Percentiles rank a stretch among this genome's conserved stretches.
Evolutionary conservation across 2,113 vertebrate genomes (phyloP).

Genomic region (Chamaetylas fuelleborni): DNA sequence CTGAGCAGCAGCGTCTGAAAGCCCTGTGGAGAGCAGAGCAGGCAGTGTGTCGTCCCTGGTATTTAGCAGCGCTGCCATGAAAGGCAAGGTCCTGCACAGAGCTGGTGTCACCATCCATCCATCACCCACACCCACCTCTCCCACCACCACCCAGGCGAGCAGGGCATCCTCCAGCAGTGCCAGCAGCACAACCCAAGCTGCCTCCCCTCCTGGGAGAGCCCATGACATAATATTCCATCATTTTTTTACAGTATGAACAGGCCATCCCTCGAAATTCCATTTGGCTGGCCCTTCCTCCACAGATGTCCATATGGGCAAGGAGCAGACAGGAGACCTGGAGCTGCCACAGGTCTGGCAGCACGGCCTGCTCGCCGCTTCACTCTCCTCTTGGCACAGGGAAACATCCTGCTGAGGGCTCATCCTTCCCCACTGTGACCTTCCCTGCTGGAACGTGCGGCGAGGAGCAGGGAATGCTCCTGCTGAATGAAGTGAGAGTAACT

Average conservation of each 20-base stretch:
- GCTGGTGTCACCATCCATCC: background rate
- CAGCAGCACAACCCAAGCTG: rapidly evolving
- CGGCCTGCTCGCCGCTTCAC: rapidly evolving
- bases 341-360: background rate
- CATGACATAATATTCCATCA: background rate
- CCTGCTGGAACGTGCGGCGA: rapidly evolving
- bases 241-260: background rate
- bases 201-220: background rate
- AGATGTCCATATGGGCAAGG: rapidly evolving
- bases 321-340: background rate
- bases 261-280: background rate
- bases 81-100: background rate
- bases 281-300: background rate
- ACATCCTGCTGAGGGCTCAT: background rate
- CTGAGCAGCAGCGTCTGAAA: background rate
- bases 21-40: background rate
- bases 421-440: background rate
- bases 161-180: background rate
- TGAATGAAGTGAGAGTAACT: background rate
- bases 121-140: background rate
- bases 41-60: background rate
- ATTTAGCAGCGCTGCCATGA: background rate
- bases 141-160: background rate
- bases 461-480: background rate
- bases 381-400: background rate